These are phyloP conservation scores for Drosophila paramelanica DNA, from an alignment of 2,888 invertebrate species.

Conservation along the genomic window DNA sequence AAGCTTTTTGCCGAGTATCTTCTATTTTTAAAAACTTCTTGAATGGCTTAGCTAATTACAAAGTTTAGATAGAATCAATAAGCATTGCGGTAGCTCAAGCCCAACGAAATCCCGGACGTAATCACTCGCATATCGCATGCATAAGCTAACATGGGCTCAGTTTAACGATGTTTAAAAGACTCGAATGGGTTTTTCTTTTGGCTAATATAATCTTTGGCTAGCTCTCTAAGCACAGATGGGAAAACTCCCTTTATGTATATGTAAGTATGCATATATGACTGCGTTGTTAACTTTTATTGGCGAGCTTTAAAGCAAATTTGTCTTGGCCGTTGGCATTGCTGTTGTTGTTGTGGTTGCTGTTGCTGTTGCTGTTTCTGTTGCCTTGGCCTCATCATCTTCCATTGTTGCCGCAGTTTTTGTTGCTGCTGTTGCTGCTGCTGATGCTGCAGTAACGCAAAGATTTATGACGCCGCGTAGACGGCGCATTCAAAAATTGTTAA, in stretches of 20 bases:
- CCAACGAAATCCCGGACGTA: background rate
- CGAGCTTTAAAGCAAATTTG: constrained; percentile 80
- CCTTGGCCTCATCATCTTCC: constrained; percentile 62
- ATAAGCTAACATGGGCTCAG: constrained; percentile 12
- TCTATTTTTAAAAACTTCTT: background rate
- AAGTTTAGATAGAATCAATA: constrained; percentile 17
- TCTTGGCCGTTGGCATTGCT: constrained; percentile 60
- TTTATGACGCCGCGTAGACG: constrained; percentile 74
- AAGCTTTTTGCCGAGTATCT: background rate
- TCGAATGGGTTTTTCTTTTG: constrained; percentile 31
- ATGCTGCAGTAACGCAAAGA: constrained; percentile 65
- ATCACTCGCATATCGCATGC: constrained; percentile 5
- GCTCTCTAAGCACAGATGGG: constrained; percentile 6
- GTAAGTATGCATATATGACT: constrained; percentile 59
- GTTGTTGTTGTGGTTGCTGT: constrained; percentile 7
- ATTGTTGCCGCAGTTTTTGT: constrained; percentile 42
- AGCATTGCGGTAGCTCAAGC: constrained; percentile 3
- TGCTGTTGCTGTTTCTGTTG: constrained; percentile 36
- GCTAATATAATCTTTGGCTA: constrained; percentile 23
- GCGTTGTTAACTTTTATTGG: constrained; percentile 79
- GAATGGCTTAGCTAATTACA: constrained; percentile 10
- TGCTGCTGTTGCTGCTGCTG: constrained; percentile 38
- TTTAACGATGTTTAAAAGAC: constrained; percentile 49
- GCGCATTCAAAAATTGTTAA: constrained; percentile 78
- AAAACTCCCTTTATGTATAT: constrained; percentile 50